Evolutionary conservation across 2,797 vertebrate species (phyloP), one percentile per base, ranked within the genome.

Genomic region (Percopsis omiscomaycus): DNA sequence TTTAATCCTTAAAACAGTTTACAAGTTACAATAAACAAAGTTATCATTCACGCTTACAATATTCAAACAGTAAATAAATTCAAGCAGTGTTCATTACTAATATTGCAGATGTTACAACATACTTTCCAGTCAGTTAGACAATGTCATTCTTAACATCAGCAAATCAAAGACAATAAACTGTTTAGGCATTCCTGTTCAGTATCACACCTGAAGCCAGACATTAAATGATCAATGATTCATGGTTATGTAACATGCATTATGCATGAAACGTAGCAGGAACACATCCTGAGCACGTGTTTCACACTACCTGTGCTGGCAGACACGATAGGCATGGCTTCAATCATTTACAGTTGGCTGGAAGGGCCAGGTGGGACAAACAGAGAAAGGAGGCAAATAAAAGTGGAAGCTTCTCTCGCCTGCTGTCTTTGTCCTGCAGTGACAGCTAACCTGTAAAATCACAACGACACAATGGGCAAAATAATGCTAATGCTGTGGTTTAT

Each of bases 281-380:
- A 12, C 53, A 52, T 58, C 28, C 1, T 3, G 46, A 67, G 55
- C 45, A 45, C 14, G 13, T 28, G 57, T 67, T 49, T 29, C 6
- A 48, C 12, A 22, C 61, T 82, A 90, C 87, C 89, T 84, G 83
- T 84, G 82, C 57, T 86, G 68, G 84, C 65, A 60, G 86, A 86
- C 79, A 80, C 48, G 11, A 81, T 80, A 61, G 89, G 82, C 87
- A 87, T 85, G 84, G 77, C 80, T 83, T 84, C 78, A 75, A 80
- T 80, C 80, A 78, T 74, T 60, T 75, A 83, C 60, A 54, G 59
- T 76, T 55, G 53, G 66, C 64, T 64, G 52, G 27, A 75, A 46
- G 65, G 55, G 42, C 71, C 14, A 55, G 76, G 64, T 37, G 55
- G 63, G 22, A 15, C 5, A 51, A 49, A 51, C 66, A 47, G 16